phyloP scores from a whole-genome alignment of 2,888 invertebrate species.

The Cryptocephalus moraei region DNA sequence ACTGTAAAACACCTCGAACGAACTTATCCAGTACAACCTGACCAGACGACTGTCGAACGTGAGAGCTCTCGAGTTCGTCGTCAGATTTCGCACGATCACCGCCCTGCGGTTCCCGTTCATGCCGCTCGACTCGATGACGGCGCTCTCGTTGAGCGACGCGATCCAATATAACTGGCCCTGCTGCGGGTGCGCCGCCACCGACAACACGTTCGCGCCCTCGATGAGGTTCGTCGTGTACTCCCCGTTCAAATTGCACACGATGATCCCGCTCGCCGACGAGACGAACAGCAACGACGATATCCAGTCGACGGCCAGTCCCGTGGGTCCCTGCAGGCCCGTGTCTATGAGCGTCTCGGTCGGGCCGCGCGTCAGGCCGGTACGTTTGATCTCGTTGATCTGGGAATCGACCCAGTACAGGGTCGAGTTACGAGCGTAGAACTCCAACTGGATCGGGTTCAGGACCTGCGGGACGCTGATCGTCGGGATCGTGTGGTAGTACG shows the following conservation, averaged over 20 bases:
- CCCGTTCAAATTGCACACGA: conserved; percentile 61
- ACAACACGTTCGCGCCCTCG: conserved; percentile 44
- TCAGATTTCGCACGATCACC: conserved; percentile 23
- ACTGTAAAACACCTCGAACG: conserved; percentile 45
- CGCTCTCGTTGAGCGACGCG: conserved; percentile 16
- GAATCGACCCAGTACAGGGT: conserved; percentile 72
- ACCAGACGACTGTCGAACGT: conserved; percentile 24
- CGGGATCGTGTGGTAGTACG: conserved; percentile 70
- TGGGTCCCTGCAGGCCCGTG: conserved; percentile 52
- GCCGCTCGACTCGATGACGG: conserved; percentile 46
- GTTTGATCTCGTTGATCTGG: conserved; percentile 64
- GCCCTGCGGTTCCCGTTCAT: conserved; percentile 54
- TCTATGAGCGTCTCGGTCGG: conserved; percentile 64
- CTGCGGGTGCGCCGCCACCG: conserved; percentile 61
- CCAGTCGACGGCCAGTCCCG: conserved; percentile 77
- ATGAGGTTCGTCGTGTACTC: conserved; percentile 48
- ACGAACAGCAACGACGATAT: conserved; percentile 67
- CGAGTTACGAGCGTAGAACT: conserved; percentile 54
- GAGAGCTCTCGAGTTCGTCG: conserved; percentile 30
- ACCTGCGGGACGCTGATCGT: conserved; percentile 66
- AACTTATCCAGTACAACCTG: conserved; percentile 61
- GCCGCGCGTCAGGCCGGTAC: conserved; percentile 56
- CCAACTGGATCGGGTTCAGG: conserved; percentile 58
- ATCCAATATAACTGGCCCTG: conserved; percentile 49
- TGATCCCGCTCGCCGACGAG: conserved; percentile 51